These are phyloP conservation scores for Nyctalus aviator DNA, from an alignment of 2,797 vertebrate species.

Conservation along the genomic window DNA sequence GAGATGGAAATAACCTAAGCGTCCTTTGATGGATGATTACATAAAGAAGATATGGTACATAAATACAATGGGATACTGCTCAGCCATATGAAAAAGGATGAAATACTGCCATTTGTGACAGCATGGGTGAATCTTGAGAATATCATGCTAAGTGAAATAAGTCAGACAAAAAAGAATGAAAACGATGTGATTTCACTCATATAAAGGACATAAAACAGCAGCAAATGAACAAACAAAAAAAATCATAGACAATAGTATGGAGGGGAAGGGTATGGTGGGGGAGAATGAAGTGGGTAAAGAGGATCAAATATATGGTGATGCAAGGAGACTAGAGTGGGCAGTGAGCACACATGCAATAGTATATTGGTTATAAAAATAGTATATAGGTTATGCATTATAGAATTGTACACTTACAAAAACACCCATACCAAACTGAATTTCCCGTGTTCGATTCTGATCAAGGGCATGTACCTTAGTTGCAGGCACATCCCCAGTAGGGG, in stretches of 20 bases:
- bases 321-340: not conserved
- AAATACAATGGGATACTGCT: not conserved
- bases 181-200: not conserved
- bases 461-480: too few species aligned
- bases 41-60: not conserved
- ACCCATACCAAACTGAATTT: not conserved
- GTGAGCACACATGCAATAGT: not conserved
- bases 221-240: not conserved
- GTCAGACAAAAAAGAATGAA: not conserved
- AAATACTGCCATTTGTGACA: not conserved
- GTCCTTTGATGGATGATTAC: not conserved
- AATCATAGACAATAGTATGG: not conserved
- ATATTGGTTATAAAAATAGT: not conserved
- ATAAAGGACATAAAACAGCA: not conserved
- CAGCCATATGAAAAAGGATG: not conserved
- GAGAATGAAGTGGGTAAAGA: not conserved
- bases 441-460: too few species aligned
- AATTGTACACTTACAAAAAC: not conserved
- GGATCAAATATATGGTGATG: not conserved
- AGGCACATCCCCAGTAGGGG: too few species aligned
- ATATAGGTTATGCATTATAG: not conserved
- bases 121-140: not conserved
- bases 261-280: not conserved
- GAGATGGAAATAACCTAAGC: not conserved
- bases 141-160: not conserved